Evolutionary conservation across 2,113 vertebrate species (phyloP).

Genomic region (Heteronetta atricapilla): DNA sequence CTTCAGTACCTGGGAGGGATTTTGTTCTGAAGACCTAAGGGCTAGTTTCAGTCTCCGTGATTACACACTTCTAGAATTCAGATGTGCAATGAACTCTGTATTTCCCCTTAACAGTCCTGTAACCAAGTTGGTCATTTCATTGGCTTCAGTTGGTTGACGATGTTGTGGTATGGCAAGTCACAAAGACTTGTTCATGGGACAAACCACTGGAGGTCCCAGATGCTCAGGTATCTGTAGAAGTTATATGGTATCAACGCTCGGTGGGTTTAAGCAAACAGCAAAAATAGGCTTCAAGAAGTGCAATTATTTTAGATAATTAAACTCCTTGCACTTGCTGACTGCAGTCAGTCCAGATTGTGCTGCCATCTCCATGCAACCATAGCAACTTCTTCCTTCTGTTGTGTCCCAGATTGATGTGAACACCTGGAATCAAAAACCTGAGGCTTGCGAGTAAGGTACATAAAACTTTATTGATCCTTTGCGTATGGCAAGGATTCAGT

Average conservation of each 20-base stretch:
- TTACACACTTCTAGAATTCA: neutral
- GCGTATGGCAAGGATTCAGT: neutral
- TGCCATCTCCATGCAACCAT: constrained; percentile 34
- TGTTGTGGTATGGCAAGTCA: neutral
- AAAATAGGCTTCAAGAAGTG: neutral
- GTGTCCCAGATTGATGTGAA: constrained; percentile 39
- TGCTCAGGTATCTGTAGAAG: neutral
- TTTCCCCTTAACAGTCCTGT: neutral
- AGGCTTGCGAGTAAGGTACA: neutral
- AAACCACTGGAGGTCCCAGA: neutral
- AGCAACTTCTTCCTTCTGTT: constrained; percentile 37
- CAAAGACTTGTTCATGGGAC: neutral
- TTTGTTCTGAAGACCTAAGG: neutral
- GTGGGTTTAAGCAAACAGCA: neutral
- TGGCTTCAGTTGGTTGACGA: neutral
- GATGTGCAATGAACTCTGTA: neutral
- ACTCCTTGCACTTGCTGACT: constrained; percentile 15
- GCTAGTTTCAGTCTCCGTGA: neutral
- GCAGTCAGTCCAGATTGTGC: neutral
- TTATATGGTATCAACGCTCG: neutral
- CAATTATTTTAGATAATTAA: constrained; percentile 14
- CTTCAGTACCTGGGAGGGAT: neutral
- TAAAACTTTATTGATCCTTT: constrained; percentile 50
- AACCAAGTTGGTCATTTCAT: neutral
- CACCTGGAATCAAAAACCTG: constrained; percentile 46